Evolutionary conservation across 2,113 vertebrate species (phyloP).

Genomic region (Felis catus): DNA sequence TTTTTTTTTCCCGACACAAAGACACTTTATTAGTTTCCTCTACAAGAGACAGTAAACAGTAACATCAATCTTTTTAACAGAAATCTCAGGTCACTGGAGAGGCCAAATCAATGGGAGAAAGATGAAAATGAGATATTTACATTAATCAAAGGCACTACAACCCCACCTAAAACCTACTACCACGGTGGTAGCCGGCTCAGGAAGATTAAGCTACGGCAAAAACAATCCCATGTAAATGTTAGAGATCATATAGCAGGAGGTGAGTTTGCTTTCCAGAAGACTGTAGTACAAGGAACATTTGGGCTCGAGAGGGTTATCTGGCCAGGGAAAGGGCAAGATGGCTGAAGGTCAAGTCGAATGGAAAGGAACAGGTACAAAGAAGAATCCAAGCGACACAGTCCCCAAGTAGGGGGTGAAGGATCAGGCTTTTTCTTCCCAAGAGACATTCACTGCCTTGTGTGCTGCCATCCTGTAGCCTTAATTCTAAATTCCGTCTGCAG

Average conservation of each 20-base stretch:
- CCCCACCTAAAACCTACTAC: slow-evolving; percentile 44
- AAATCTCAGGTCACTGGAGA: slow-evolving; percentile 48
- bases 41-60: slow-evolving; percentile 56
- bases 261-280: slow-evolving; percentile 33
- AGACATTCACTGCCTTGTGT: slow-evolving; percentile 55
- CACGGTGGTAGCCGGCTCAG: neutral
- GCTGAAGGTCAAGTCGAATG: slow-evolving; percentile 33
- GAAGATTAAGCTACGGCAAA: slow-evolving; percentile 44
- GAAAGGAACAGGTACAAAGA: slow-evolving; percentile 13
- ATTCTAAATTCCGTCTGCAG: neutral
- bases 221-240: slow-evolving; percentile 6
- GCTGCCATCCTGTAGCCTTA: slow-evolving; percentile 55
- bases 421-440: slow-evolving; percentile 56
- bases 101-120: slow-evolving; percentile 52
- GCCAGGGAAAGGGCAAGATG: neutral
- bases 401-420: neutral
- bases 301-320: slow-evolving; percentile 5
- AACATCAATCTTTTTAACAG: slow-evolving; percentile 57
- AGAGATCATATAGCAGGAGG: neutral
- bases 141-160: slow-evolving; percentile 68
- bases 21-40: slow-evolving; percentile 73
- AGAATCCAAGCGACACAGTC: neutral
- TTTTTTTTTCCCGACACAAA: neutral
- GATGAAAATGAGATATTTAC: slow-evolving; percentile 66
- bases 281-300: neutral